A percentile compares a stretch with the other conserved stretches of the same genome.
phyloP scores from a whole-genome alignment of 2,888 invertebrate genomes.

The Dione juno region DNA sequence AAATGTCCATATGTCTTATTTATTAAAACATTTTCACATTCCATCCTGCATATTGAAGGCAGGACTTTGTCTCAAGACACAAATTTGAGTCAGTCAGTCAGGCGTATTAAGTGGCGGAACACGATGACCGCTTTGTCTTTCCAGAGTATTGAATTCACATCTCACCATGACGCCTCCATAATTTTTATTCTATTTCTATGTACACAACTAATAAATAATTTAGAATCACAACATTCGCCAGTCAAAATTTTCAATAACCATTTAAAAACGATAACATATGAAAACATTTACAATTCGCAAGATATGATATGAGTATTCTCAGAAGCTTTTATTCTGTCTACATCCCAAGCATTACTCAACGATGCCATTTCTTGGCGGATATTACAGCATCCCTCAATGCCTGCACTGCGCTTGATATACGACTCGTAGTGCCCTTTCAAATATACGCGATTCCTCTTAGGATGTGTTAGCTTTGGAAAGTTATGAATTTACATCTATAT shows the following conservation, averaged over 20 bases:
- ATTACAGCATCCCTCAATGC: slow-evolving; percentile 76
- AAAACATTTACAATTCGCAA: slow-evolving; percentile 34
- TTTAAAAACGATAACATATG: not conserved
- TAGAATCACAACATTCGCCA: not conserved
- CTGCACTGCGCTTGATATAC: slow-evolving; percentile 62
- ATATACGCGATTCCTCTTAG: slow-evolving; percentile 29
- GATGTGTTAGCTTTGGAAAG: slow-evolving; percentile 10
- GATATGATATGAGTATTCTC: slow-evolving; percentile 37
- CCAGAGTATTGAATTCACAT: too few species aligned
- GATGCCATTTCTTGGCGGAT: slow-evolving; percentile 70
- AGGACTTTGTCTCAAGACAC: too few species aligned
- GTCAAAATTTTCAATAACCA: not conserved
- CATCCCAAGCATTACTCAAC: slow-evolving; percentile 47
- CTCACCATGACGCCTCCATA: too few species aligned
- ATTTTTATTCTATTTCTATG: too few species aligned
- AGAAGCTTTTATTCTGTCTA: slow-evolving; percentile 42
- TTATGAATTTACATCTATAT: slow-evolving; percentile 25
- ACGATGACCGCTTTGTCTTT: too few species aligned
- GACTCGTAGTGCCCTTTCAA: slow-evolving; percentile 41
- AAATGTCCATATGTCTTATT: too few species aligned
- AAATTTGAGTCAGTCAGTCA: too few species aligned
- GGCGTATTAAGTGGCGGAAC: too few species aligned
- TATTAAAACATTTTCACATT: too few species aligned
- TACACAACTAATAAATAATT: too few species aligned
- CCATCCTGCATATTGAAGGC: too few species aligned